A percentile compares a stretch with the other conserved stretches of the same genome.
These are phyloP conservation scores for Echiichthys vipera DNA, from an alignment of 2,797 vertebrate genomes.

Conservation along the genomic window DNA sequence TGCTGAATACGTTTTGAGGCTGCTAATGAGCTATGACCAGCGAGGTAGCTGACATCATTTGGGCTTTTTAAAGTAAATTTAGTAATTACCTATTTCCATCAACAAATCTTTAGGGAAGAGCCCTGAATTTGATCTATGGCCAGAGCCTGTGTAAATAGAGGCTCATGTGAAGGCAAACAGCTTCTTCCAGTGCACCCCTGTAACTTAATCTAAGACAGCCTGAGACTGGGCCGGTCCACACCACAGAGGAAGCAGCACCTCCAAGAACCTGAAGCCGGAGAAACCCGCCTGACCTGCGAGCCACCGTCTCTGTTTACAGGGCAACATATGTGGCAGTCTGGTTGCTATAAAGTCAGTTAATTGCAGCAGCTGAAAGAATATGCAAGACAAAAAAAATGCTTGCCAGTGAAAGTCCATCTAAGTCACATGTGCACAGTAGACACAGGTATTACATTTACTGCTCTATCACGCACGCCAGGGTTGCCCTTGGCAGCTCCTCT, in stretches of 20 bases:
- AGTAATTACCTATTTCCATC: slow-evolving; percentile 64
- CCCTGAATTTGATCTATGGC: slow-evolving; percentile 64
- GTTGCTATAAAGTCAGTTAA: slow-evolving; percentile 53
- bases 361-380: slow-evolving; percentile 55
- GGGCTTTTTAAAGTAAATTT: slow-evolving; percentile 48
- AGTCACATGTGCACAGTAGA: slow-evolving; percentile 47
- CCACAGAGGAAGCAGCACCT: slow-evolving; percentile 41
- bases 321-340: slow-evolving; percentile 29
- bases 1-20: slow-evolving; percentile 32
- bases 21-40: slow-evolving; percentile 55
- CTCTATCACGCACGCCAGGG: slow-evolving; percentile 22
- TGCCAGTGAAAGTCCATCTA: slow-evolving; percentile 60
- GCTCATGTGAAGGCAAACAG: slow-evolving; percentile 73
- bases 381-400: slow-evolving; percentile 36
- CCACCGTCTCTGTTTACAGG: slow-evolving; percentile 63
- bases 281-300: slow-evolving; percentile 36
- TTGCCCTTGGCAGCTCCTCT: slow-evolving; percentile 25
- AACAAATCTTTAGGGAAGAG: slow-evolving; percentile 56
- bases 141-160: slow-evolving; percentile 79
- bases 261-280: slow-evolving; percentile 41
- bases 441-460: slow-evolving; percentile 10
- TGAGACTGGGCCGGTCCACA: slow-evolving; percentile 29
- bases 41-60: slow-evolving; percentile 47
- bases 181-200: slow-evolving; percentile 64
- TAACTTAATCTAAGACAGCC: slow-evolving; percentile 71